Conservation (phyloP, 2,113 vertebrate genomes). For the Zootoca vivipara region DNA sequence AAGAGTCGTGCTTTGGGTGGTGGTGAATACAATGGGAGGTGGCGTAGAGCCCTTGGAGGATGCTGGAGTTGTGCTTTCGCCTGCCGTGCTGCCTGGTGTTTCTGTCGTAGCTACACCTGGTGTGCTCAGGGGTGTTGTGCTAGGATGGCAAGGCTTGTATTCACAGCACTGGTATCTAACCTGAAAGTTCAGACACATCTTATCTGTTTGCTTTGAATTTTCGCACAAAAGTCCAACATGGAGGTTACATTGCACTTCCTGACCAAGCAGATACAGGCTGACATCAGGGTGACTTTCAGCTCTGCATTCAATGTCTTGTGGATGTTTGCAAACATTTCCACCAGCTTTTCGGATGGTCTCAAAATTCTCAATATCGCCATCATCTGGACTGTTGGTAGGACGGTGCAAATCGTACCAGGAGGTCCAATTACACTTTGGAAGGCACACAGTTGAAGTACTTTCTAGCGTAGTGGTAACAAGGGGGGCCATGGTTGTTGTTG, state of each 20-base stretch:
- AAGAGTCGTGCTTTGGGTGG: background rate
- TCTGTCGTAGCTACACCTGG: background rate
- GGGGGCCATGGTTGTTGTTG: background rate
- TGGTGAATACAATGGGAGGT: background rate
- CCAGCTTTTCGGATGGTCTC: background rate
- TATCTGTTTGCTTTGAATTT: slow-evolving; percentile 53
- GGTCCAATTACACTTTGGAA: background rate
- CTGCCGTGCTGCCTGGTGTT: too few relatives aligned
- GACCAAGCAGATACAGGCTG: slow-evolving; percentile 39
- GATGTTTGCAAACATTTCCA: slow-evolving; percentile 23
- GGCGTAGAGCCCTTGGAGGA: fast-evolving
- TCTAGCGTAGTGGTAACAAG: background rate
- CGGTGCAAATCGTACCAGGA: background rate
- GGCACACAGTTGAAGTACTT: background rate
- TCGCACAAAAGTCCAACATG: slow-evolving; percentile 50
- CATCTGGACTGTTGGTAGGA: fast-evolving
- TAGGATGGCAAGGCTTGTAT: fast-evolving
- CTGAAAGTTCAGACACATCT: slow-evolving; percentile 66
- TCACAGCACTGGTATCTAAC: slow-evolving; percentile 51
- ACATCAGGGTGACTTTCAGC: slow-evolving; percentile 46
- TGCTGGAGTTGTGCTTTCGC: fast-evolving
- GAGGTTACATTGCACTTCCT: slow-evolving; percentile 54
- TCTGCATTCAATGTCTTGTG: slow-evolving; percentile 55
- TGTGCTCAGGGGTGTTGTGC: background rate
- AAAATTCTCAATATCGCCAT: too few relatives aligned